Conservation (phyloP, 2,888 invertebrate species). For the Leptinotarsa haldemani region DNA sequence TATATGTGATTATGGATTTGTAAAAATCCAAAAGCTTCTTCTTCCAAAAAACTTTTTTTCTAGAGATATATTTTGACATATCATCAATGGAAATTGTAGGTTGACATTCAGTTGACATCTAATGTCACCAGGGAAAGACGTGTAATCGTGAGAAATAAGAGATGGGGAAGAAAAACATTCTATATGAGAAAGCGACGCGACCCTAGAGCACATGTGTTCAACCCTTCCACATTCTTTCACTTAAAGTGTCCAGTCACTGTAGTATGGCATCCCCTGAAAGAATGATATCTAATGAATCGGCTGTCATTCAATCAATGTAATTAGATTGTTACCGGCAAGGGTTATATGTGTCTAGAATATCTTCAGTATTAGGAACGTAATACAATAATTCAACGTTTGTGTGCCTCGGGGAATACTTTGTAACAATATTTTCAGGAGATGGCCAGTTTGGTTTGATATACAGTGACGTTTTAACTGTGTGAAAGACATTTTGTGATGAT, state of each 20-base stretch:
- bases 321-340: slow-evolving; percentile 65
- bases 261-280: slow-evolving; percentile 55
- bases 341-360: slow-evolving; percentile 64
- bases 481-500: no score
- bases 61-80: no score
- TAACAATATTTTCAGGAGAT: slow-evolving; percentile 14
- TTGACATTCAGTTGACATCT: no score
- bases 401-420: slow-evolving; percentile 49
- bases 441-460: not conserved
- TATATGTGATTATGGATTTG: no score
- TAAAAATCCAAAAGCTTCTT: no score
- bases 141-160: slow-evolving; percentile 33
- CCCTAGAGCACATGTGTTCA: slow-evolving; percentile 55
- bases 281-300: slow-evolving; percentile 67
- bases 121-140: not conserved
- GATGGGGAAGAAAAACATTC: slow-evolving; percentile 43
- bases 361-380: slow-evolving; percentile 60
- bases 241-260: slow-evolving; percentile 46
- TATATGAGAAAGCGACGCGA: slow-evolving; percentile 46
- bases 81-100: no score
- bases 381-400: slow-evolving; percentile 62
- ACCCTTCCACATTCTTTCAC: slow-evolving; percentile 53
- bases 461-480: no score
- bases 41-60: no score
- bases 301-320: slow-evolving; percentile 68